These are phyloP conservation scores for Planiliza haematocheilus DNA, from an alignment of 2,113 vertebrate species.

Conservation along the genomic window DNA sequence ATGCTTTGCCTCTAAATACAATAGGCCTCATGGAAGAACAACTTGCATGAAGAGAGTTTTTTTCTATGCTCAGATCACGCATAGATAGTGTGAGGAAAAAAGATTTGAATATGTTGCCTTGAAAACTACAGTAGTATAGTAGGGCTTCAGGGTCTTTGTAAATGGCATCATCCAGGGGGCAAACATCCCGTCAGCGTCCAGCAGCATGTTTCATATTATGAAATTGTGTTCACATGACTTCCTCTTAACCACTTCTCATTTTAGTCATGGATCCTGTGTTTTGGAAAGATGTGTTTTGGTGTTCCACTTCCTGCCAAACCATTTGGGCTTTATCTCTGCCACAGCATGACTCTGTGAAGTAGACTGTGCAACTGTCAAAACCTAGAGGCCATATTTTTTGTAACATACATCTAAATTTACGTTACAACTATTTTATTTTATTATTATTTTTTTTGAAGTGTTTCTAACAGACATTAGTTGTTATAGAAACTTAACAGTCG, in stretches of 20 bases:
- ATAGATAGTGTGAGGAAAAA: not conserved
- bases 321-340: conserved; percentile 2
- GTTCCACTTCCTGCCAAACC: not conserved
- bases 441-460: not conserved
- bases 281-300: not conserved
- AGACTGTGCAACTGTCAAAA: not conserved
- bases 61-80: not conserved
- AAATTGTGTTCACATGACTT: not conserved
- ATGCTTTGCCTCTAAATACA: not conserved
- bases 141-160: not conserved
- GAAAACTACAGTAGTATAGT: not conserved
- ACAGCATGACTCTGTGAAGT: not conserved
- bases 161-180: not conserved
- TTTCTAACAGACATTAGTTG: conserved; percentile 25
- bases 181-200: conserved; percentile 8
- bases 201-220: conserved; percentile 14
- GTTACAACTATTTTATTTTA: not conserved
- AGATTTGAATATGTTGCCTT: not conserved
- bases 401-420: not conserved
- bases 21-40: not conserved
- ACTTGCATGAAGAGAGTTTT: not conserved
- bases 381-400: not conserved
- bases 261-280: not conserved
- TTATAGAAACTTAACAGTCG: conserved; percentile 55
- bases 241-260: not conserved